Evolutionary conservation across 2,888 invertebrate genomes (phyloP), one percentile per base, ranked within the genome.

Genomic region (Junonia oenone): DNA sequence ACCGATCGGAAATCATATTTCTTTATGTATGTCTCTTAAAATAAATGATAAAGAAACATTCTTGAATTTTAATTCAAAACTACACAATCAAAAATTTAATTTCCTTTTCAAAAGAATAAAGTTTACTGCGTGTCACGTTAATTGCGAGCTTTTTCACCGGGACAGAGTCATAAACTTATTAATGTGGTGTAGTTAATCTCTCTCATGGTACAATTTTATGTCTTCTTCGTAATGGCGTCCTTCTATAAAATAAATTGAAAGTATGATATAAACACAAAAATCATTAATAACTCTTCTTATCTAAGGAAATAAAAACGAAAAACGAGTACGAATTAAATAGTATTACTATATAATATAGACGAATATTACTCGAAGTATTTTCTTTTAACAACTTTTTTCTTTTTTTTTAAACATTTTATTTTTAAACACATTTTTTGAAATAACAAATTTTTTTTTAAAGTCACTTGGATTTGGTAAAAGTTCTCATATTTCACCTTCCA

Each of bases 121-220:
- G 53, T 64, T 62, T 61, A 63, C 60, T 63, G 59, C 65, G 55
- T 64, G 63, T 65, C 65, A 56, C 60, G 63, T 64, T 63, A 65
- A 65, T 63, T 63, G 59, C 63, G 56, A 63, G 62, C 63, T 64
- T 64, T 63, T 65, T 63, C 63, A 64, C 62, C 38, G 65, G 56
- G 62, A 58, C 64, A 61, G 60, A 63, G 61, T 66, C 66, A 63
- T 65, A 63, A 66, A 63, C 62, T 63, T 66, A 66, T 66, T 63
- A 66, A 65, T 65, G 66, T 51, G 52, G 50, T 51, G 63, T 62
- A 60, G 62, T 66, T 65, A 65, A 65, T 66, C 65, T 63, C 60
- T 61, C 57, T 59, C 57, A 59, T 59, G 59, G 56, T 54, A 59
- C 56, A 62, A 59, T 54, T 62, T 56, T 63, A 62, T 40, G 38